phyloP scores from a whole-genome alignment of 2,113 vertebrate genomes.

The Erythrocebus patas region DNA sequence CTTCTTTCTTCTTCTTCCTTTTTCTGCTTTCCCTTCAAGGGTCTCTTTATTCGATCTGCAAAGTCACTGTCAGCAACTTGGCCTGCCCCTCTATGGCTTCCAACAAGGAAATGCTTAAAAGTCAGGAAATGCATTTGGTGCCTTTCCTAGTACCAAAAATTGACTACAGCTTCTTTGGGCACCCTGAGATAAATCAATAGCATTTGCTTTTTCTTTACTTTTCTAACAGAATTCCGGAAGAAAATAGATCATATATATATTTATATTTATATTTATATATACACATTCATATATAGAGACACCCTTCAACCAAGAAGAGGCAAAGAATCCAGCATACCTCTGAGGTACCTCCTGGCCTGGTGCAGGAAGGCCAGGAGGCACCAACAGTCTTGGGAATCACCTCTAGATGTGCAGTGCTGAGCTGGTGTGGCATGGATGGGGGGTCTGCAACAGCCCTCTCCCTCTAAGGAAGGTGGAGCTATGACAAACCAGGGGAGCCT shows the following conservation, averaged over 20 bases:
- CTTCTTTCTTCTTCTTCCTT: too few species aligned
- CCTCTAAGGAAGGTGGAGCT: not conserved
- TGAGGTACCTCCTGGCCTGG: not conserved
- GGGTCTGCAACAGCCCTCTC: not conserved
- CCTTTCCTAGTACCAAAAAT: not conserved
- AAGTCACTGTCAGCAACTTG: not conserved
- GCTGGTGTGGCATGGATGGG: not conserved
- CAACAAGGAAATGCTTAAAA: not conserved
- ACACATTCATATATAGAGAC: not conserved
- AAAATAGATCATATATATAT: conserved; percentile 32
- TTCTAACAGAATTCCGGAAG: conserved; percentile 55
- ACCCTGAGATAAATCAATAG: not conserved
- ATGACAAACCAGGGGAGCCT: too few species aligned
- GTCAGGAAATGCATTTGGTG: not conserved
- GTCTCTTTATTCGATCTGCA: conserved; percentile 54
- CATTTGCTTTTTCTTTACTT: not conserved
- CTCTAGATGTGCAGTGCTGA: not conserved
- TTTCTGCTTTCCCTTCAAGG: not conserved
- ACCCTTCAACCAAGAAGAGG: not conserved
- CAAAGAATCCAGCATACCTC: not conserved
- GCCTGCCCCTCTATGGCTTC: not conserved
- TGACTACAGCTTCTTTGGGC: not conserved
- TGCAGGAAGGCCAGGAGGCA: not conserved
- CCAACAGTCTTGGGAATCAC: not conserved
- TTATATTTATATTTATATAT: not conserved